Evolutionary conservation across 2,888 invertebrate genomes (phyloP), one percentile per base, ranked within the genome.

Genomic region (Scotopteryx bipunctaria): DNA sequence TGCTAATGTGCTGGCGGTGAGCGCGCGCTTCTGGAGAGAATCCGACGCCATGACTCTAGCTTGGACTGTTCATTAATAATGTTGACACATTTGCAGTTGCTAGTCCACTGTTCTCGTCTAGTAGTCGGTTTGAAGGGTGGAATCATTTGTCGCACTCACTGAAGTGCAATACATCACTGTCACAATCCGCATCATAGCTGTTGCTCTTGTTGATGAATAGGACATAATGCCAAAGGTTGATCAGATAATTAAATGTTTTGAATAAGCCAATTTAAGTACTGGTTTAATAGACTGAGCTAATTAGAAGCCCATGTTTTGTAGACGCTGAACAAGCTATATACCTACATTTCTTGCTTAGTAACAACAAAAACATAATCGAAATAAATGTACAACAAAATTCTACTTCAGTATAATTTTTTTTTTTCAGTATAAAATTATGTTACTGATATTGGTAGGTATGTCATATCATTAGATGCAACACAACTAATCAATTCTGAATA

Each of bases 111-210:
- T 63, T 67, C 72, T 69, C 61, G 64, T 67, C 67, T 68, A 67
- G 69, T 37, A 19, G 42, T 21, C 52, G 37, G 27, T 15, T 57
- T 60, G 68, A 71, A 69, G 62, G 75, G 75, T 73, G 73, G 69
- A 61, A 33, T 58, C 49, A 46, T 57, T 66, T 60, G 66, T 66
- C 67, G 63, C 73, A 72, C 77, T 71, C 66, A 70, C 74, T 76
- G 73, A 76, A 72, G 67, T 69, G 64, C 67, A 65, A 80, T 86
- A 72, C 72, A 79, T 83, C 82, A 79, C 67, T 80, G 81, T 81
- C 81, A 60, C 64, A 67, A 59, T 58, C 67, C 64, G 60, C 64
- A 61, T 69, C 61, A 66, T 66, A 67, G 68, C 73, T 69, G 73
- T 65, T 70, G 71, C 70, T 63, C 68, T 75, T 80, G 76, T 44